Conservation (phyloP, 2,797 vertebrate species). For the Valencia hispanica region DNA sequence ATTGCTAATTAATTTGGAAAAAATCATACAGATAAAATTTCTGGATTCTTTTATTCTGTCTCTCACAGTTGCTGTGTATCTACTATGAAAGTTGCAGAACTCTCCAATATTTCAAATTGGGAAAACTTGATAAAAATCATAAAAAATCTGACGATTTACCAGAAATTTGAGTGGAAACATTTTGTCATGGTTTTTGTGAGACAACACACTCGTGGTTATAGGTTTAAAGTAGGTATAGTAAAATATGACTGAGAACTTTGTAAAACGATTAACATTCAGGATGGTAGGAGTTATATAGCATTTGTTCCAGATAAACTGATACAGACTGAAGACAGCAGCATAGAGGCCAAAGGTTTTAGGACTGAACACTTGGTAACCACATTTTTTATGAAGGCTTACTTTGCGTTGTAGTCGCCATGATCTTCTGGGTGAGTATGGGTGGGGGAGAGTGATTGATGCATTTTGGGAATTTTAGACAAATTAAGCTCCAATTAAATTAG, state of each 20-base stretch:
- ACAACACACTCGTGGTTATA: not conserved
- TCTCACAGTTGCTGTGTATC: not conserved
- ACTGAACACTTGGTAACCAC: not conserved
- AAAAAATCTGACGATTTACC: not conserved
- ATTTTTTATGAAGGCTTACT: not conserved
- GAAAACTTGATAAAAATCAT: not conserved
- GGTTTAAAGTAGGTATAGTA: not conserved
- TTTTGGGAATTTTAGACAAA: not conserved
- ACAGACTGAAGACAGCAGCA: not conserved
- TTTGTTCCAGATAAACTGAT: not conserved
- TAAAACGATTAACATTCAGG: not conserved
- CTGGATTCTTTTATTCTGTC: not conserved
- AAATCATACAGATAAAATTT: too few species aligned
- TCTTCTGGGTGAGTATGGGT: not conserved
- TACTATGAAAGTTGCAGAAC: not conserved
- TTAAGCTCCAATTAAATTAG: not conserved
- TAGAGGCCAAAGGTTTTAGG: not conserved
- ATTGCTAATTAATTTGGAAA: too few species aligned
- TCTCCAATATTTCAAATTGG: not conserved
- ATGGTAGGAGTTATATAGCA: not conserved
- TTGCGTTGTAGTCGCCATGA: not conserved
- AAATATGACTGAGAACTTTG: not conserved
- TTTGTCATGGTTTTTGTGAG: not conserved
- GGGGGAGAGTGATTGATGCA: not conserved
- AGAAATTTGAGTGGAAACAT: not conserved